Percentiles rank a stretch among this genome's conserved stretches.
These are phyloP conservation scores for Corythornis madagascariensis DNA, from an alignment of 2,113 vertebrate genomes.

Conservation along the genomic window DNA sequence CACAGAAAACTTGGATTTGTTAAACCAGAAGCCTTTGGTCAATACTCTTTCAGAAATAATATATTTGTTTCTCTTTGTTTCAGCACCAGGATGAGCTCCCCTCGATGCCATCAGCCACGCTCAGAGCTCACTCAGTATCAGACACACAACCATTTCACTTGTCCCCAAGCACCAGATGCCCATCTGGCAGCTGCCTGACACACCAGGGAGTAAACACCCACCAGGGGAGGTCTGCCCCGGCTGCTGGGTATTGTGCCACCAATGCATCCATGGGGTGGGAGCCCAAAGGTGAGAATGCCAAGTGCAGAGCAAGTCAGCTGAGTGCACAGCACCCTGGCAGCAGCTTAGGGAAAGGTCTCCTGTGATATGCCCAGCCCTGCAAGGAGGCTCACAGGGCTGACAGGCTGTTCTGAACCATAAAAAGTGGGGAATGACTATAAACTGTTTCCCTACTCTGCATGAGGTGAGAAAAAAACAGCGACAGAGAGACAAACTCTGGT, in stretches of 20 bases:
- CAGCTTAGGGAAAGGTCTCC: not conserved
- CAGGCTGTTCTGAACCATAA: not conserved
- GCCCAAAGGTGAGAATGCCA: not conserved
- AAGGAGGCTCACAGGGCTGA: not conserved
- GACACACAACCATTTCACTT: not conserved
- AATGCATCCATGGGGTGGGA: not conserved
- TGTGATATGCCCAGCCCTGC: not conserved
- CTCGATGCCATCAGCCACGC: constrained; percentile 5
- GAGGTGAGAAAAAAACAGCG: not conserved
- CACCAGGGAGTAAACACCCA: not conserved
- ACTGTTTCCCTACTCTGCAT: not conserved
- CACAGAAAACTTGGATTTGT: not conserved
- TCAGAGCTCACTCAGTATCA: constrained; percentile 16
- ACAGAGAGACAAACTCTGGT: not conserved
- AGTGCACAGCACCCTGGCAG: not conserved
- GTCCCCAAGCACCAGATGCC: not conserved
- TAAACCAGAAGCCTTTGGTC: constrained; percentile 26
- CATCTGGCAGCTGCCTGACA: not conserved
- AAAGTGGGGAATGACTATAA: not conserved
- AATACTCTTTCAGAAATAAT: not conserved
- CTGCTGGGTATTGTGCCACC: not conserved
- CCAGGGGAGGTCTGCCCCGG: not conserved
- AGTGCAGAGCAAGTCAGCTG: not conserved
- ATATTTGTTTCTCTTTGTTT: not conserved
- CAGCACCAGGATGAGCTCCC: not conserved